phyloP scores from a whole-genome alignment of 2,888 invertebrate species.

The Apodemia mormo region DNA sequence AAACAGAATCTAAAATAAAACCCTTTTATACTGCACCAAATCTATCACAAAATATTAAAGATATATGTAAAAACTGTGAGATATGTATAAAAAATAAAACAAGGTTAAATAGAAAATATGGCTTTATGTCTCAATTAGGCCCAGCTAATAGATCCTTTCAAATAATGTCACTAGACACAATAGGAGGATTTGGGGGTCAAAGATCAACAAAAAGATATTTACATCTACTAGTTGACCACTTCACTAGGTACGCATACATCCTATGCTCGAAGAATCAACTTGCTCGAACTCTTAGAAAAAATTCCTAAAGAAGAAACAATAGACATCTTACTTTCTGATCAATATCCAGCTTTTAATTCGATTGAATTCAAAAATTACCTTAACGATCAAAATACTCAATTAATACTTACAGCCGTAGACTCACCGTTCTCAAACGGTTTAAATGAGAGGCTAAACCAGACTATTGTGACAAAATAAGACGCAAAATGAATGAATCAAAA shows the following conservation, averaged over 20 bases:
- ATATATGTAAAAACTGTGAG: neutral
- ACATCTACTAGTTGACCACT: slow-evolving; percentile 36
- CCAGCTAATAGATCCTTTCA: neutral
- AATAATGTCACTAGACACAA: slow-evolving; percentile 16
- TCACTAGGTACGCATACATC: slow-evolving; percentile 39
- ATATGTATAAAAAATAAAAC: neutral
- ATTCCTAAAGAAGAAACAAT: slow-evolving; percentile 21
- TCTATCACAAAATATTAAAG: neutral
- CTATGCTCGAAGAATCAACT: slow-evolving; percentile 38
- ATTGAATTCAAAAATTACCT: slow-evolving; percentile 29
- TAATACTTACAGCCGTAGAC: slow-evolving; percentile 42
- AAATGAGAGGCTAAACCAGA: slow-evolving; percentile 28
- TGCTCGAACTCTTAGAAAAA: slow-evolving; percentile 36
- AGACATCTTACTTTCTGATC: slow-evolving; percentile 27
- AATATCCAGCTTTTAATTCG: slow-evolving; percentile 40
- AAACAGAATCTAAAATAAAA: slow-evolving; percentile 21
- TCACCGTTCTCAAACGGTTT: slow-evolving; percentile 19
- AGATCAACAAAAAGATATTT: slow-evolving; percentile 42
- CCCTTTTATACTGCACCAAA: neutral
- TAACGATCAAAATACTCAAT: slow-evolving; percentile 27
- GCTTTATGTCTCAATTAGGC: neutral
- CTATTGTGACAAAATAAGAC: slow-evolving; percentile 38
- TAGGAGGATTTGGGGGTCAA: slow-evolving; percentile 39
- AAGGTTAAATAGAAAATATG: slow-evolving; percentile 1
- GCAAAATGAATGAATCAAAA: slow-evolving; percentile 35